Evolutionary conservation across 1,140 invertebrate species (phyloP), one percentile per base, ranked within the genome.

Genomic region (Zaprionus ornatus): DNA sequence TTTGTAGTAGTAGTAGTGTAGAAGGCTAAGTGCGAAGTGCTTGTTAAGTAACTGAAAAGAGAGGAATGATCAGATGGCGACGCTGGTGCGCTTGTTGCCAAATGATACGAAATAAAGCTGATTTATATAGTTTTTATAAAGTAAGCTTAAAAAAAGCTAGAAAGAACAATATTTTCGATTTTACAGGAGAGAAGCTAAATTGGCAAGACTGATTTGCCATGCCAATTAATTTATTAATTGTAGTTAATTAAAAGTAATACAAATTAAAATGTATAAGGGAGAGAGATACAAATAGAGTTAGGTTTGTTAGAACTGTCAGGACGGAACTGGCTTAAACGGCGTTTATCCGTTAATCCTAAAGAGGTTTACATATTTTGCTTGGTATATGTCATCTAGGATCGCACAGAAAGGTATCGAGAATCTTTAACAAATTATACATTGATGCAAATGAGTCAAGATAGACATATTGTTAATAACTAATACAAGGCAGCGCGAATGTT

Each of bases 351-450:
- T 55, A 2, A 29, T 55, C 63, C n/a, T 37, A 42, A 15, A 40
- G 23, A 40, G 35, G 35, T 56, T 27, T 29, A 65, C n/a, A 65
- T 29, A 42, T 27, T 21, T 19, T 12, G 9, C 19, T 23, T 21
- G 3, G 4, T 29, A 55, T 55, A 55, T 55, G 52, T 17, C 23
- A 55, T 25, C 7, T 15, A 42, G 63, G 63, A 56, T 40, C 23
- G 25, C 5, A 25, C 3, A 7, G 21, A 23, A 3, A 13, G 45
- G 23, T 10, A 12, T 19, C 0, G 19, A 19, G 45, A 12, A 15
- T 65, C 63, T 65, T 42, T 7, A 42, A 65, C 63, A 65, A 55
- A 52, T 65, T 65, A 52, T 65, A 55, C 52, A 55, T 3, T 21
- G 29, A 17, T 17, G 23, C 21, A 25, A 55, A 29, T n/a, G 13